phyloP scores from a whole-genome alignment of 2,888 invertebrate genomes.

The Petrolisthes manimaculis region DNA sequence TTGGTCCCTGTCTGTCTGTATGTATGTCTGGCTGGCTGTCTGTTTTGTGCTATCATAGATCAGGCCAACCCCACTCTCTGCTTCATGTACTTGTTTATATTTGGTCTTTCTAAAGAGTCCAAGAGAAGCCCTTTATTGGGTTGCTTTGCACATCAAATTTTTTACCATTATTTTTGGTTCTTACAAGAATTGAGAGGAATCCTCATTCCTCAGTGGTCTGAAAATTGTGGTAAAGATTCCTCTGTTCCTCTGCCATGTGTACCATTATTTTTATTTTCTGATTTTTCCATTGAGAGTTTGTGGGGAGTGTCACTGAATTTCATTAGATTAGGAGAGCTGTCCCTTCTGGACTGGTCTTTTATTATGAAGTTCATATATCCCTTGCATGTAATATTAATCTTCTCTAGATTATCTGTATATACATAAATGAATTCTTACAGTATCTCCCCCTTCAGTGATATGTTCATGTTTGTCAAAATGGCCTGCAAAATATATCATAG shows the following conservation, averaged over 20 bases:
- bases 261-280: too few species aligned
- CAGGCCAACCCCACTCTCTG: slow-evolving; percentile 2
- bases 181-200: too few species aligned
- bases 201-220: too few species aligned
- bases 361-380: not conserved
- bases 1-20: slow-evolving; percentile 28
- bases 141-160: too few species aligned
- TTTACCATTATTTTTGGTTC: too few species aligned
- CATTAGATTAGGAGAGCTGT: slow-evolving; percentile 3
- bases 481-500: not conserved
- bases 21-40: slow-evolving; percentile 34
- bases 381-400: not conserved
- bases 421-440: not conserved
- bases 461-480: slow-evolving; percentile 17
- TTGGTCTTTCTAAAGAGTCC: not conserved
- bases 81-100: not conserved
- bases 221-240: too few species aligned
- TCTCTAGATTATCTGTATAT: not conserved
- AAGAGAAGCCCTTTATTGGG: too few species aligned
- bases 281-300: too few species aligned
- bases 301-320: not conserved
- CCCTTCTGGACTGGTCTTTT: not conserved
- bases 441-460: not conserved
- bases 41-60: slow-evolving; percentile 28
- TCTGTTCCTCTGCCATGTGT: too few species aligned